A percentile compares a stretch with the other conserved stretches of the same genome.
These are phyloP conservation scores for Pseudomyrmex sp. DNA, from an alignment of 1,140 invertebrate species.

Conservation along the genomic window DNA sequence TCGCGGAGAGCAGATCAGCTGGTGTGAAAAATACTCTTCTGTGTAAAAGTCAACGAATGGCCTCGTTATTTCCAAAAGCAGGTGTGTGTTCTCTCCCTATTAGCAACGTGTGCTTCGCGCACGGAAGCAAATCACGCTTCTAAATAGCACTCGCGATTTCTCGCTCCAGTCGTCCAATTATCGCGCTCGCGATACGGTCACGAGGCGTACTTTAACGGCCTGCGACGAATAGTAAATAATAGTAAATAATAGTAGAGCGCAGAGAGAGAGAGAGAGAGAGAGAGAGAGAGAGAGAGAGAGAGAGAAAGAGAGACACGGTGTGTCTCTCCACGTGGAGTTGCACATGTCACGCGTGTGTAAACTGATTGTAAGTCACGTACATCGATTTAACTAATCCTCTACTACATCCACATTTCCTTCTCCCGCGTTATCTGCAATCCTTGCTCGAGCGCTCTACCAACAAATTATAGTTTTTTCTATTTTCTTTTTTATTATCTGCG, in stretches of 20 bases:
- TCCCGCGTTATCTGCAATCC: background rate
- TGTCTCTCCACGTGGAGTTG: conserved; percentile 65
- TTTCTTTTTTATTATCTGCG: background rate
- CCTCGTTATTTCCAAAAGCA: conserved; percentile 63
- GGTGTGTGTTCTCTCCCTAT: background rate
- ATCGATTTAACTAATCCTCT: conserved; percentile 54
- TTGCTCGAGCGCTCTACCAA: background rate
- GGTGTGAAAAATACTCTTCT: background rate
- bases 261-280: too few relatives aligned
- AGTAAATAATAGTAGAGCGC: conserved; percentile 68
- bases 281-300: too few relatives aligned
- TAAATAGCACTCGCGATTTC: conserved; percentile 50
- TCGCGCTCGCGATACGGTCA: conserved; percentile 7
- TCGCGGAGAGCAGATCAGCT: background rate
- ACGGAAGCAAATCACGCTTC: conserved; percentile 39
- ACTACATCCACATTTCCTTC: conserved; percentile 16
- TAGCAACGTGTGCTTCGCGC: background rate
- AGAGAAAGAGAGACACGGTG: too few relatives aligned
- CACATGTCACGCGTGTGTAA: conserved; percentile 66
- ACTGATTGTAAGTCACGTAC: conserved; percentile 49
- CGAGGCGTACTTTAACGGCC: conserved; percentile 12
- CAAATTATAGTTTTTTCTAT: background rate
- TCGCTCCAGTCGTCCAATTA: conserved; percentile 60
- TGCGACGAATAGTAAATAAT: conserved; percentile 70
- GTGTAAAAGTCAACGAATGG: conserved; percentile 7